phyloP scores from a whole-genome alignment of 2,113 vertebrate genomes.

The Tachuris rubrigastra region DNA sequence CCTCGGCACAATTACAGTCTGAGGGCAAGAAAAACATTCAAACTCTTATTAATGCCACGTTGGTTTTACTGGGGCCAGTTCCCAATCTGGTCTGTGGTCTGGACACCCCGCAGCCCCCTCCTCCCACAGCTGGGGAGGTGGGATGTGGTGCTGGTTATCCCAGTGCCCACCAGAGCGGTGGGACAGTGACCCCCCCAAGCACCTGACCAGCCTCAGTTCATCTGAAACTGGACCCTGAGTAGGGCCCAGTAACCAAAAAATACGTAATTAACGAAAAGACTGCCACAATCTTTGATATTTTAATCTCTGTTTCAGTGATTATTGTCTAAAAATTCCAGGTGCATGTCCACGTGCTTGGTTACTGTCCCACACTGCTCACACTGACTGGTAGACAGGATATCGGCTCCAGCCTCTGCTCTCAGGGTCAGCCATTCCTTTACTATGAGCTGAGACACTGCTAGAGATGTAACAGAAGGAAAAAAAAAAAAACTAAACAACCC shows the following conservation, averaged over 20 bases:
- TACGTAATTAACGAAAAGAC: accelerated
- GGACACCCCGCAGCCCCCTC: not conserved
- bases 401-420: not conserved
- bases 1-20: not conserved
- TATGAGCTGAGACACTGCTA: not conserved
- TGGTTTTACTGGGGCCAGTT: not conserved
- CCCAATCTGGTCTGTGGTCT: not conserved
- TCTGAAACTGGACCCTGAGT: not conserved
- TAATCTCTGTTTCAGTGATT: not conserved
- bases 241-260: not conserved
- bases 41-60: not conserved
- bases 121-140: not conserved
- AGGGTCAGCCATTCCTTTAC: not conserved
- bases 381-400: not conserved
- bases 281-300: not conserved
- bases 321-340: too few relatives aligned
- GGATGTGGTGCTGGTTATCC: not conserved
- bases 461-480: not conserved
- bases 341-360: not conserved
- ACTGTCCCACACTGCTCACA: not conserved
- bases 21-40: not conserved
- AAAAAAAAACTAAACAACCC: not conserved
- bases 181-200: accelerated
- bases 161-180: accelerated
- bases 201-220: not conserved